Evolutionary conservation across 1,140 invertebrate species (phyloP), one percentile per base, ranked within the genome.

Genomic region (Hylaeus anthracinus): DNA sequence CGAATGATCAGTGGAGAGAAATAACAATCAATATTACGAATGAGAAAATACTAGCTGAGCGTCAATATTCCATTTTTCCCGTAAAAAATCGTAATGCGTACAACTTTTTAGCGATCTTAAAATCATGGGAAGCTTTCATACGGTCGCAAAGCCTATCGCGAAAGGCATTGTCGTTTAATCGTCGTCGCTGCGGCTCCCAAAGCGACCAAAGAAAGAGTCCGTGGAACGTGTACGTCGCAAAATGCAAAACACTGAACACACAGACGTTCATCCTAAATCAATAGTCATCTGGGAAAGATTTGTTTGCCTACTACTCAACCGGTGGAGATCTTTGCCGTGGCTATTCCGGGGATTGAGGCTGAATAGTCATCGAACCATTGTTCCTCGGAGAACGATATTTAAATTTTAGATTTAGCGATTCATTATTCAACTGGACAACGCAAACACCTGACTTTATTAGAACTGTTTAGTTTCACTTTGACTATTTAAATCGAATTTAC

Each of bases 251-350:
- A 63, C 60, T 85, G 37, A 82, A 85, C 74, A 86, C 79, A 84
- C 71, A 77, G 56, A 69, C 67, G 43, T 60, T 73, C 78, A 51
- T 67, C 80, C 81, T 88, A 87, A 89, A 84, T 87, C 88, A 89
- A 89, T 85, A 89, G 51, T 74, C 61, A 86, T 82, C 64, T 75
- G 79, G 53, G 70, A 43, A 48, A 53, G 80, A 86, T 86, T 82
- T 75, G 66, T 86, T 86, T 86, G 79, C 79, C 26, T 70, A 82
- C 72, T 86, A 74, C 48, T 78, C 79, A 74, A 26, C 63, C 64
- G 71, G 41, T 39, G 43, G 3, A 63, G 39, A 73, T 81, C 58
- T 85, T 81, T 45, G 39, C 14, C 66, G 66, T 53, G 37, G 66
- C 72, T 66, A 63, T 79, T 70, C 15, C 55, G 51, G 26, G 60